Percentiles rank a stretch among this genome's conserved stretches.
phyloP scores from a whole-genome alignment of 2,113 vertebrate genomes.

The Oophaga pumilio region DNA sequence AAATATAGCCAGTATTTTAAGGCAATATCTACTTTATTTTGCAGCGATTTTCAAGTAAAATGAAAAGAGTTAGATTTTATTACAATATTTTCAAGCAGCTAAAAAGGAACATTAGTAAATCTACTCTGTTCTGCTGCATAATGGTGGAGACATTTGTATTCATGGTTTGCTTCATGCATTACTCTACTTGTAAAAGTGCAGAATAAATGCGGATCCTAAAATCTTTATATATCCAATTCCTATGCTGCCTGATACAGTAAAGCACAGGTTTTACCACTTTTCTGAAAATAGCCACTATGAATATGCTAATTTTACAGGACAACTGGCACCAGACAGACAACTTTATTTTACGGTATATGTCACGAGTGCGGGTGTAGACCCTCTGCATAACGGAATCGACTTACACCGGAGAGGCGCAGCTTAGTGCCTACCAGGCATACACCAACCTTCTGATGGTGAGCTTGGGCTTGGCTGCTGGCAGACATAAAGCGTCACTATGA shows the following conservation, averaged over 20 bases:
- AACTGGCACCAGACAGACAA: too few species aligned
- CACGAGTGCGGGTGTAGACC: too few species aligned
- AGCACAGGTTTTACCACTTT: neutral
- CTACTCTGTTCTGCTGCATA: slow-evolving; percentile 4
- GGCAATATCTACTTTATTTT: slow-evolving; percentile 24
- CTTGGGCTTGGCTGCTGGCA: too few species aligned
- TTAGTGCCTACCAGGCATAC: too few species aligned
- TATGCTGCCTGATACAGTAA: neutral
- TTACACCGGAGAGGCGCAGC: too few species aligned
- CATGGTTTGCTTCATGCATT: slow-evolving; percentile 18
- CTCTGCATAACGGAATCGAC: too few species aligned
- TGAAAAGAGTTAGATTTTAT: slow-evolving; percentile 14
- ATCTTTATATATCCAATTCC: neutral
- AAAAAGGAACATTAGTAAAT: neutral
- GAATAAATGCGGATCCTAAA: slow-evolving; percentile 18
- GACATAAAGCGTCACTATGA: too few species aligned
- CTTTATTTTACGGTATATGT: too few species aligned
- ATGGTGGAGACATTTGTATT: slow-evolving; percentile 9
- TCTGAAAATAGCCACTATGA: neutral
- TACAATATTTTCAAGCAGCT: neutral
- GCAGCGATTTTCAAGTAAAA: neutral
- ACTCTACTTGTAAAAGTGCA: slow-evolving; percentile 17
- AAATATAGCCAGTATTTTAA: slow-evolving; percentile 4
- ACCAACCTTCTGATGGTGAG: too few species aligned
- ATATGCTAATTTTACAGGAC: neutral